Conservation (phyloP, 2,113 vertebrate genomes). For the Perca fluviatilis region DNA sequence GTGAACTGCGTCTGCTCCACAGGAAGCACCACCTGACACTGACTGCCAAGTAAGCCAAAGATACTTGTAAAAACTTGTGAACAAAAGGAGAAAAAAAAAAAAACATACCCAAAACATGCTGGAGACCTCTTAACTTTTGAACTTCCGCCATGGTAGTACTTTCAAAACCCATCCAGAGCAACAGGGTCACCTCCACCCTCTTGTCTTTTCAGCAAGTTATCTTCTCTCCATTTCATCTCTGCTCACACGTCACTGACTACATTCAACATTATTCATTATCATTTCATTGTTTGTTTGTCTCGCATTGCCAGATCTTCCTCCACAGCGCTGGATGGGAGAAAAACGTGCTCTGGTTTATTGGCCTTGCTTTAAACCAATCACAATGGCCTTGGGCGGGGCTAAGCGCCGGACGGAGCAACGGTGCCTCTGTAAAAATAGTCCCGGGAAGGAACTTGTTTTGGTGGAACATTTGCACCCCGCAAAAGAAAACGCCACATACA, state of each 20-base stretch:
- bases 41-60: neutral
- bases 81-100: neutral
- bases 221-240: neutral
- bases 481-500: too few species aligned
- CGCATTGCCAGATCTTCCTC: too few species aligned
- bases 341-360: too few species aligned
- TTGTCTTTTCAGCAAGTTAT: neutral
- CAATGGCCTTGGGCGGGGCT: too few species aligned
- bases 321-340: too few species aligned
- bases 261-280: too few species aligned
- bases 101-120: neutral
- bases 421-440: too few species aligned
- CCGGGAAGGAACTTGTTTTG: too few species aligned
- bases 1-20: conserved; percentile 16
- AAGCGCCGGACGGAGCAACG: too few species aligned
- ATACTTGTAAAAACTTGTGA: neutral
- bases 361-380: too few species aligned
- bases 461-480: too few species aligned
- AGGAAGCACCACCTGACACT: neutral
- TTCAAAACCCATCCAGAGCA: neutral
- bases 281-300: too few species aligned
- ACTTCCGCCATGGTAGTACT: neutral
- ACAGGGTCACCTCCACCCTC: neutral
- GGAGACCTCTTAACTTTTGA: neutral
- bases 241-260: neutral